Conservation (phyloP, 2,888 invertebrate species). For the Lobophora halterata region DNA sequence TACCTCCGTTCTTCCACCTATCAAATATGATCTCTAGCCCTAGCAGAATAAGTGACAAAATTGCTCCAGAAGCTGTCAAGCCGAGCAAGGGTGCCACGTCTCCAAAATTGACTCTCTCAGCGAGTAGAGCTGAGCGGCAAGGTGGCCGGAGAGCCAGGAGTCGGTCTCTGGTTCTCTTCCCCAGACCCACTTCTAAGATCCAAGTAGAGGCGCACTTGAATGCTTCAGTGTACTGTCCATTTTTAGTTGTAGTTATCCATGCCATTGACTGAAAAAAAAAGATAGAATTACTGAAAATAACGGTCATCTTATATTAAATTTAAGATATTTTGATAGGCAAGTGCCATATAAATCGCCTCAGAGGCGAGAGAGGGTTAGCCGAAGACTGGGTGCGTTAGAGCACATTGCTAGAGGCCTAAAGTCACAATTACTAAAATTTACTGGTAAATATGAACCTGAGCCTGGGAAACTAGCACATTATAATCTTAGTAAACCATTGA, state of each 20-base stretch:
- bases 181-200: conserved; percentile 57
- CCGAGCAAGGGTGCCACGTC: conserved; percentile 53
- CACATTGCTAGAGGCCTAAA: no score
- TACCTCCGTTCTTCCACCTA: conserved; percentile 29
- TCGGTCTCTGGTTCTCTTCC: conserved; percentile 43
- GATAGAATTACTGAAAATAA: no score
- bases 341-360: no score
- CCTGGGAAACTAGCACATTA: no score
- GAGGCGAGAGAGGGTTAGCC: no score
- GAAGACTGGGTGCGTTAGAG: no score
- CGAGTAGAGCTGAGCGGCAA: conserved; percentile 58
- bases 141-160: conserved; percentile 48
- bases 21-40: conserved; percentile 46
- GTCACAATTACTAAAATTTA: no score
- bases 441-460: no score
- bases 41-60: conserved; percentile 48
- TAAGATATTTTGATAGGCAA: no score
- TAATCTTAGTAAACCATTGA: no score
- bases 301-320: no score
- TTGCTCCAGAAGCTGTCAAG: conserved; percentile 40
- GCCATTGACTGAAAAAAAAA: conserved; percentile 40
- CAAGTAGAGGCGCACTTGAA: conserved; percentile 49
- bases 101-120: conserved; percentile 60
- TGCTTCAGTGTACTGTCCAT: conserved; percentile 53
- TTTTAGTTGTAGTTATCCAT: conserved; percentile 49